Base-by-base conservation (phyloP, 37 sponge, comb jelly and placozoan genomes). In the Oscarella lobularis region DNA sequence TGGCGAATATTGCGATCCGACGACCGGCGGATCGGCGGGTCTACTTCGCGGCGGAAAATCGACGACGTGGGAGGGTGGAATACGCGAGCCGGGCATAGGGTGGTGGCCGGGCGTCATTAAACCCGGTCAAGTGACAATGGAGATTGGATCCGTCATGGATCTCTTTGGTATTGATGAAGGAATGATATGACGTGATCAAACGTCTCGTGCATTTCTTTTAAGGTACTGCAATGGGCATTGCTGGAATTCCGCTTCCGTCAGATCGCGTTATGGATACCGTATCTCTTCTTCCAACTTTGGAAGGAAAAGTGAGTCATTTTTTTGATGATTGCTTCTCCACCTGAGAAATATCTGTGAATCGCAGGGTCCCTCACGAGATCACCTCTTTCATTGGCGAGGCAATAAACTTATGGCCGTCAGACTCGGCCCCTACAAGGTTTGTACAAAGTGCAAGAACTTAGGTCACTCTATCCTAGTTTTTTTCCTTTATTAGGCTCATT, bases 81-180 rank as follows among this genome's bases (percentile, higher is more conserved):
- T 48, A 48, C 60, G 60, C 9, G 60, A 48, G 60, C 60, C 60
- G 20, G 60, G 14, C 60, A 48, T 48, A 9, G 60, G 14, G 14
- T 48, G 60, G 60, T 48, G 60, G 60, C 60, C 60, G 14, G 60
- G 60, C 60, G 20, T 27, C 14, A 20, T 48, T 20, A 48, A 48
- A 20, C 60, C 60, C 14, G 60, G 60, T 20, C 14, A 9, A 9
- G 60, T 48, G 60, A 48, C 60, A 20, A 27, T 48, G 9, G 60
- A 48, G 20, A 9, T 48, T 9, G 60, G 14, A 20, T 48, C 60
- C 9, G 20, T 9, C 60, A 48, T 48, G 60, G 60, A 48, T 48
- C 60, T 48, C 9, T 48, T 48, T 48, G 60, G 60, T 48, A 48
- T n/a, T n/a, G n/a, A n/a, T n/a, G n/a, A n/a, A n/a, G n/a, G n/a